phyloP scores from a whole-genome alignment of 2,797 vertebrate species.

The Muscicapa comitata region DNA sequence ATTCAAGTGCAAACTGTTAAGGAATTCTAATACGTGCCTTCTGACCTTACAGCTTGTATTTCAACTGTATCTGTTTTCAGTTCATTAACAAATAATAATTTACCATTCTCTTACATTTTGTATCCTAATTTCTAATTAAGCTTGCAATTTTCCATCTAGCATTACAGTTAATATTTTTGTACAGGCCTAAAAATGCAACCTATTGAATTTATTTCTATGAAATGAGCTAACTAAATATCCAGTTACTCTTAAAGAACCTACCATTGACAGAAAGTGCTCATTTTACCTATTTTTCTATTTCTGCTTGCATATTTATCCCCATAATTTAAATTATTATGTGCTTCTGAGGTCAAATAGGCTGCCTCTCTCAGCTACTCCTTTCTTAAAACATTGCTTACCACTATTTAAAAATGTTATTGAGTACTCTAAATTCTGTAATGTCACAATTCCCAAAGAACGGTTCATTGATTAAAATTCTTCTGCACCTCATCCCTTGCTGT shows the following conservation, averaged over 20 bases:
- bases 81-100: background rate
- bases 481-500: background rate
- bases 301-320: background rate
- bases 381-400: background rate
- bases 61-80: background rate
- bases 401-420: background rate
- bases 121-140: background rate
- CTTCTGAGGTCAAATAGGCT: background rate
- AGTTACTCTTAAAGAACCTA: background rate
- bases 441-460: background rate
- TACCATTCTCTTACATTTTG: background rate
- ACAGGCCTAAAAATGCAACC: background rate
- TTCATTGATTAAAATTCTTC: background rate
- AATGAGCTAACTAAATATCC: background rate
- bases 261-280: background rate
- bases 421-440: background rate
- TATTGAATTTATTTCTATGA: background rate
- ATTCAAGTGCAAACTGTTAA: background rate
- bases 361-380: background rate
- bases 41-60: background rate
- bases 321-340: background rate
- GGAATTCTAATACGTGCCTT: background rate
- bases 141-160: background rate
- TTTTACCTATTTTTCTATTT: background rate
- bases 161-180: background rate